Base-by-base conservation (phyloP, 2,797 vertebrate species). In the Siniperca obscura region DNA sequence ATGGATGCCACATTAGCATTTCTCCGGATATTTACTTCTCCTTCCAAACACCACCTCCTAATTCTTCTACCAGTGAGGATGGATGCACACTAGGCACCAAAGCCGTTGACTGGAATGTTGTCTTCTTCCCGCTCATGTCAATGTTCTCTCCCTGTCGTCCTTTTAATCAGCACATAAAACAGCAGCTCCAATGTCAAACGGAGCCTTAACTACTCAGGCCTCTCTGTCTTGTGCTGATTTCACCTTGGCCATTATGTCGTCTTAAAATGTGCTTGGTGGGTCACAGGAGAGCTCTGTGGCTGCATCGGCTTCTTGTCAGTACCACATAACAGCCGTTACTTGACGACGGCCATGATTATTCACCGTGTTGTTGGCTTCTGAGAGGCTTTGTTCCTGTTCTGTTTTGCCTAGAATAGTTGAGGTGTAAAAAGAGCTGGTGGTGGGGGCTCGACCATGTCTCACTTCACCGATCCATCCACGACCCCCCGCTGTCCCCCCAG, bases 1-100 rank as follows among this genome's bases (percentile, higher is more conserved):
- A 94, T 93, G 92, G 92, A 82, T 82, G 86, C 89, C 90, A 76
- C 84, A 89, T 91, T 88, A 89, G 87, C 87, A 89, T 91, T 90
- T 91, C 77, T 89, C 65, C 70, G 85, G 71, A 88, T 92, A 87
- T 92, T 89, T 89, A 82, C 87, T 69, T 82, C 76, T 62, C 71
- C 53, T 67, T 70, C 62, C 9, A 82, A 68, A 85, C 5, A 12
- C 62, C 65, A 73, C 72, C 48, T 85, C 52, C 34, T 57, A 40
- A 76, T 75, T 70, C 74, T n/a, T 2, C 59, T 66, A 4, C 21
- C 19, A 27, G 56, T 66, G 36, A 55, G 22, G 46, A 56, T 10
- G 2, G 73, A 83, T 38, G 21, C 5, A 0, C 5, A 2, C 0
- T 5, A 38, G 71, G 34, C 48, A 21, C 64, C 77, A 16, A 42